Evolutionary conservation across 2,888 invertebrate species (phyloP).

Genomic region (Acrobasis repandana): DNA sequence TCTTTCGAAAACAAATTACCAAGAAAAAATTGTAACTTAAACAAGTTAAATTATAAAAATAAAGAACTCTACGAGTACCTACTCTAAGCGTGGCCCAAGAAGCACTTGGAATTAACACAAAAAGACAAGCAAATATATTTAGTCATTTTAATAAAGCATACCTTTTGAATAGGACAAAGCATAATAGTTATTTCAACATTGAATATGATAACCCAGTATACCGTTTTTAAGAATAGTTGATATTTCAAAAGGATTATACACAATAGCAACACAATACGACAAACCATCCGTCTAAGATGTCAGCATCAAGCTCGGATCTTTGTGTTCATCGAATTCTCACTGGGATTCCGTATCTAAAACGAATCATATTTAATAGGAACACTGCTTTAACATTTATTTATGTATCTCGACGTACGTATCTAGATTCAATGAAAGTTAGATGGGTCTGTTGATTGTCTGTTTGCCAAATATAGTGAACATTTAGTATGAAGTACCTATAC

Average conservation of each 20-base stretch:
- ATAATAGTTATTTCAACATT: neutral
- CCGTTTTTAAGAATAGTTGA: neutral
- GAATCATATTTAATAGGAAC: constrained; percentile 11
- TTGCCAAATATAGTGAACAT: neutral
- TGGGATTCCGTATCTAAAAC: neutral
- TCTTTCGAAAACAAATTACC: too few relatives aligned
- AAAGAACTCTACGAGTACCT: too few relatives aligned
- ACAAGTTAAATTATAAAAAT: too few relatives aligned
- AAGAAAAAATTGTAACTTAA: too few relatives aligned
- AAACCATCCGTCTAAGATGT: constrained; percentile 16
- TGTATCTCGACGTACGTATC: neutral
- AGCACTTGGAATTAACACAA: too few relatives aligned
- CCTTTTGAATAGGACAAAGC: too few relatives aligned
- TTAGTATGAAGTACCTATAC: too few relatives aligned
- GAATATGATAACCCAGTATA: neutral
- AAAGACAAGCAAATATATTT: too few relatives aligned
- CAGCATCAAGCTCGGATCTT: constrained; percentile 2
- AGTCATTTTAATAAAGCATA: too few relatives aligned
- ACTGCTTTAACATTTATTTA: neutral
- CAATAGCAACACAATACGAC: constrained; percentile 18
- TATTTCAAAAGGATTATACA: constrained; percentile 17
- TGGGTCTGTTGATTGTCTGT: neutral
- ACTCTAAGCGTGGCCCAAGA: too few relatives aligned
- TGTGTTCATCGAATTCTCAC: constrained; percentile 6
- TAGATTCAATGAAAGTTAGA: neutral